phyloP scores from a whole-genome alignment of 1,140 invertebrate genomes.

The Camponotus vicinus region DNA sequence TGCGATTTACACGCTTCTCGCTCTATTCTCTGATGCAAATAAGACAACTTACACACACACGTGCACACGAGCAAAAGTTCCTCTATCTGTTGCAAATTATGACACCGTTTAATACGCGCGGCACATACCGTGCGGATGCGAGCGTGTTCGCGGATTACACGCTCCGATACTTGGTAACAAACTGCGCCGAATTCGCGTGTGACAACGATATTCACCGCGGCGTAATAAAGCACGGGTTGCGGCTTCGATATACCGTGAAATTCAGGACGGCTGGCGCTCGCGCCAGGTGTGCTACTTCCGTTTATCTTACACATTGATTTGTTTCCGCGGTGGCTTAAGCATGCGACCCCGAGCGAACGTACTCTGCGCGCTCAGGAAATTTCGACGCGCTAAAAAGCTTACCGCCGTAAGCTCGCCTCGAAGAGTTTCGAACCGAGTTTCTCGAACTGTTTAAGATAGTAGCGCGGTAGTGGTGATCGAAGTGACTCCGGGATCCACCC shows the following conservation, averaged over 20 bases:
- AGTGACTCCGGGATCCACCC: conserved; percentile 10
- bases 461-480: conserved; percentile 27
- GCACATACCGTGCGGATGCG: background rate
- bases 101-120: conserved; percentile 31
- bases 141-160: conserved; percentile 47
- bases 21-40: conserved; percentile 20
- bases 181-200: conserved; percentile 47
- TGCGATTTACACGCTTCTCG: background rate
- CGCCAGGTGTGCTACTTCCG: conserved; percentile 63
- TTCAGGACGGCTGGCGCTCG: background rate
- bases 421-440: conserved; percentile 48
- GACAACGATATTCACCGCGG: conserved; percentile 56
- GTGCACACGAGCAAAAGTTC: conserved; percentile 37
- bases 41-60: background rate
- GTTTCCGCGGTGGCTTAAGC: conserved; percentile 52
- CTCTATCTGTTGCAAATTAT: conserved; percentile 18
- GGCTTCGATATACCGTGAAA: conserved; percentile 25
- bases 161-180: conserved; percentile 50
- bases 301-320: conserved; percentile 66
- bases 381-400: conserved; percentile 52
- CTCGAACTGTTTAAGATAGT: conserved; percentile 44
- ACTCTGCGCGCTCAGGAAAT: conserved; percentile 6
- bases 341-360: background rate
- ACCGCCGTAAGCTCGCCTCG: conserved; percentile 40
- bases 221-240: conserved; percentile 62